phyloP scores from a whole-genome alignment of 2,113 vertebrate species.

The Lichenostomus cassidix region DNA sequence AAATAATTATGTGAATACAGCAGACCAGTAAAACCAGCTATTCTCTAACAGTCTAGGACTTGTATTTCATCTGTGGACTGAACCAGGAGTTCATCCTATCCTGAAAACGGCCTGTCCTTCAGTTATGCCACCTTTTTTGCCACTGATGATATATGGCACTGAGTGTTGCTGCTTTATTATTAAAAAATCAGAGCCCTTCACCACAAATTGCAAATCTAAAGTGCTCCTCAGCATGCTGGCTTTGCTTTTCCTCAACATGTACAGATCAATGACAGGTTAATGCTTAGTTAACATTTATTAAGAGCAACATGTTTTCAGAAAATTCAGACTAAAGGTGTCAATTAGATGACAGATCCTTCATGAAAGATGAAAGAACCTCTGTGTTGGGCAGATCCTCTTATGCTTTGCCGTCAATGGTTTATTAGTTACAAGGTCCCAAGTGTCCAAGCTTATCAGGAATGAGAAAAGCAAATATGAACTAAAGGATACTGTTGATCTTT shows the following conservation, averaged over 20 bases:
- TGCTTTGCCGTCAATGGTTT: constrained; percentile 25
- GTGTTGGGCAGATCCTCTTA: not conserved
- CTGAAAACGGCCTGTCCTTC: not conserved
- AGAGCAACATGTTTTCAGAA: constrained; percentile 54
- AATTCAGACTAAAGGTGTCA: constrained; percentile 48
- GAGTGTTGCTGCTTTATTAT: not conserved
- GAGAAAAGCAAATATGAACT: not conserved
- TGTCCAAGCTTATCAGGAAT: not conserved
- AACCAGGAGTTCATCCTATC: not conserved
- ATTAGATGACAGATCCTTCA: constrained; percentile 35
- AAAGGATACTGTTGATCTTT: not conserved
- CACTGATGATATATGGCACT: not conserved
- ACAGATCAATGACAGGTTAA: constrained; percentile 63
- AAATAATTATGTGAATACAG: not conserved
- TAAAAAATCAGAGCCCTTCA: not conserved
- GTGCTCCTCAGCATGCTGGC: not conserved
- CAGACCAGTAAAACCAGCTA: not conserved
- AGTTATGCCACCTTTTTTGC: not conserved
- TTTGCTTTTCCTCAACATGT: constrained; percentile 15
- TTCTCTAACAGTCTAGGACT: not conserved
- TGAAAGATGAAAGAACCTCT: constrained; percentile 33
- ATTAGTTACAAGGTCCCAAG: constrained; percentile 21
- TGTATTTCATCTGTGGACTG: not conserved
- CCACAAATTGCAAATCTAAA: not conserved
- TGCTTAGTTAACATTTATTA: constrained; percentile 65